These are phyloP conservation scores for Odontomyia ornata DNA, from an alignment of 2,888 invertebrate genomes.

Conservation along the genomic window DNA sequence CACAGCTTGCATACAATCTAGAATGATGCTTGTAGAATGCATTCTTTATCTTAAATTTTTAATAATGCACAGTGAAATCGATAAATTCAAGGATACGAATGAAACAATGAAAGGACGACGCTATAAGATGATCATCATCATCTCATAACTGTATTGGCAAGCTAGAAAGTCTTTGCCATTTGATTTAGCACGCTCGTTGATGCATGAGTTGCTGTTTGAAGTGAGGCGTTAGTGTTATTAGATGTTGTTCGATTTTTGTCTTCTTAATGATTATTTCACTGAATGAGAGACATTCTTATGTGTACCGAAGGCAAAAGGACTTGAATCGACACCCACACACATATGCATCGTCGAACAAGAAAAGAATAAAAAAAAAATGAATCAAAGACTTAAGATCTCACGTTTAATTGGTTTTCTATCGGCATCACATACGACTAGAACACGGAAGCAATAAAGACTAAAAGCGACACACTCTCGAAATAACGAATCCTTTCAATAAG, in stretches of 20 bases:
- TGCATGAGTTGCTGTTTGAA: constrained; percentile 36
- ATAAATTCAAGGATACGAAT: constrained; percentile 25
- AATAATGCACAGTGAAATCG: constrained; percentile 10
- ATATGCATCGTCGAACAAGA: constrained; percentile 39
- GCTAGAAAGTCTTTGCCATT: constrained; percentile 27
- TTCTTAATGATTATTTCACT: constrained; percentile 25
- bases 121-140: background rate
- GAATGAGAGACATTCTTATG: constrained; percentile 27
- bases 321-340: constrained; percentile 4
- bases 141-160: constrained; percentile 30
- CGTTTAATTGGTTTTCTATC: constrained; percentile 25
- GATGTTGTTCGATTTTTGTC: constrained; percentile 30
- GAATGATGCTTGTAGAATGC: constrained; percentile 36
- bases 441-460: background rate
- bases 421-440: background rate
- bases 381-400: constrained; percentile 19
- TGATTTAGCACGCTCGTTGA: constrained; percentile 42
- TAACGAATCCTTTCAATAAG: background rate
- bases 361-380: constrained; percentile 40
- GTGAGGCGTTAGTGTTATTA: constrained; percentile 36
- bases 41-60: constrained; percentile 28
- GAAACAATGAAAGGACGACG: constrained; percentile 15
- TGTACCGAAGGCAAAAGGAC: constrained; percentile 42
- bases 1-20: constrained; percentile 20
- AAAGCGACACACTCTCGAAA: background rate